Percentiles rank a stretch among this genome's conserved stretches.
These are phyloP conservation scores for Tuberolachnus salignus DNA, from an alignment of 2,888 invertebrate species.

Conservation along the genomic window DNA sequence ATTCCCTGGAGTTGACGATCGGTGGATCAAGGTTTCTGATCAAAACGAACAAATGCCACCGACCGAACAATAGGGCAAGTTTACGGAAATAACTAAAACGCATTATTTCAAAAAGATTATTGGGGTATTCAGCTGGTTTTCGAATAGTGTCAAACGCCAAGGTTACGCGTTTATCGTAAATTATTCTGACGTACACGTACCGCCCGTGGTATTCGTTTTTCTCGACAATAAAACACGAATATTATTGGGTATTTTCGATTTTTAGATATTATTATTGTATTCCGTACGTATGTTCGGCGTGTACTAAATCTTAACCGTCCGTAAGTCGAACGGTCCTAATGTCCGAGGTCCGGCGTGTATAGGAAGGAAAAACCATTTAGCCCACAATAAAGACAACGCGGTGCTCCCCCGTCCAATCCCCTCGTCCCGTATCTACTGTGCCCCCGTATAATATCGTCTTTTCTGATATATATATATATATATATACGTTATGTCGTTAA, in stretches of 20 bases:
- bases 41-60: no score
- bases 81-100: no score
- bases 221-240: no score
- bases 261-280: neutral
- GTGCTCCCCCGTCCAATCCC: no score
- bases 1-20: no score
- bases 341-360: slow-evolving; percentile 22
- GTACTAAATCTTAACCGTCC: slow-evolving; percentile 23
- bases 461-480: slow-evolving; percentile 14
- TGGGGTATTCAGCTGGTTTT: no score
- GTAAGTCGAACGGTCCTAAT: slow-evolving; percentile 1
- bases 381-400: slow-evolving; percentile 38
- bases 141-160: no score
- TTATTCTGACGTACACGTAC: neutral
- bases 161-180: no score
- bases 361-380: slow-evolving; percentile 33
- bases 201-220: neutral
- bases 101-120: no score
- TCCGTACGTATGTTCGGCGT: neutral
- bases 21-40: no score
- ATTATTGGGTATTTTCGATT: slow-evolving; percentile 28
- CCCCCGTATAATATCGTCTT: slow-evolving; percentile 21
- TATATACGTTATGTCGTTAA: slow-evolving; percentile 45
- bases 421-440: no score
- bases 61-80: no score